Conservation (phyloP, 2,888 invertebrate genomes). For the Sarcophaga subvicina region DNA sequence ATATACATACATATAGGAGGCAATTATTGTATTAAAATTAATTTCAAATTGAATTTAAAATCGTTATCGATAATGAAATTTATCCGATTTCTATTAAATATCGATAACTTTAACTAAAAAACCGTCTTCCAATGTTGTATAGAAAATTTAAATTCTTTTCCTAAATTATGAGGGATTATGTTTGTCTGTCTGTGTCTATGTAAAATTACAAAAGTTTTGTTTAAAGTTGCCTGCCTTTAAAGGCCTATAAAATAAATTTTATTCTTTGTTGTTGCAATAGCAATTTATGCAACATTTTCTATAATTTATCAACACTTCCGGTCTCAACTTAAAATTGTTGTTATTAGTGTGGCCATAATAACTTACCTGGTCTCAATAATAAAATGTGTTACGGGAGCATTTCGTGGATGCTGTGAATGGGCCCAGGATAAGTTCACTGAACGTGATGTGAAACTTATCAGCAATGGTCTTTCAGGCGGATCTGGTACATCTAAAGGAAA, state of each 20-base stretch:
- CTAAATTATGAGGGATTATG: too few species aligned
- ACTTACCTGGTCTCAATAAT: conserved; percentile 89
- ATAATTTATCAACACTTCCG: conserved; percentile 1
- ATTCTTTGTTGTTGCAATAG: neutral
- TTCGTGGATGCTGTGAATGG: conserved; percentile 86
- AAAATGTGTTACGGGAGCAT: conserved; percentile 87
- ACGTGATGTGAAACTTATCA: conserved; percentile 88
- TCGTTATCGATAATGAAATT: too few species aligned
- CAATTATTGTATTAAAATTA: too few species aligned
- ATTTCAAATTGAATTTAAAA: too few species aligned
- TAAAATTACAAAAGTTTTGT: neutral
- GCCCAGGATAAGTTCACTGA: conserved; percentile 90
- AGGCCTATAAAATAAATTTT: neutral
- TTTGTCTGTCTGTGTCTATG: neutral
- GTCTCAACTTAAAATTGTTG: neutral
- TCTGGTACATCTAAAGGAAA: conserved; percentile 85
- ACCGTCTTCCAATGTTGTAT: too few species aligned
- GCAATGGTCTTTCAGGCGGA: conserved; percentile 87
- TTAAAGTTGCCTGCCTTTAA: conserved; percentile 12
- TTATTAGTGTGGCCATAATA: conserved; percentile 15
- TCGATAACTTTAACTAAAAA: too few species aligned
- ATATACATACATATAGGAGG: too few species aligned
- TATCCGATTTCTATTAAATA: too few species aligned
- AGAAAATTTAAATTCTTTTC: too few species aligned
- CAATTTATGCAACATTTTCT: conserved; percentile 18